Percentiles rank a stretch among this genome's conserved stretches.
Evolutionary conservation across 2,113 vertebrate genomes (phyloP).

Genomic region (Synchiropus splendidus): DNA sequence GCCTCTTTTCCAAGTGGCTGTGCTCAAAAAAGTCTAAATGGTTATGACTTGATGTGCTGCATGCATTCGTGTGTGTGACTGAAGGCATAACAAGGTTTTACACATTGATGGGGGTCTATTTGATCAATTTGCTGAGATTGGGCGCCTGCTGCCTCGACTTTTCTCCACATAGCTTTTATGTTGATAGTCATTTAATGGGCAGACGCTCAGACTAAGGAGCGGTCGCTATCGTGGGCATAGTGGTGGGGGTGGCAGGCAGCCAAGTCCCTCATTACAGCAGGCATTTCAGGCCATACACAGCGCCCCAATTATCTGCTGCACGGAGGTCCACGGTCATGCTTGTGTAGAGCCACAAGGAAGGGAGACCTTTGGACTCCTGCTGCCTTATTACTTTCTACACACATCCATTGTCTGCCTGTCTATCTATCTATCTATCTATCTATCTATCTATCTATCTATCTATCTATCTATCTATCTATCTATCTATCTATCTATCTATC

Average conservation of each 20-base stretch:
- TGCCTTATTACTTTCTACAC: background rate
- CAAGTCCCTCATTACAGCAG: slow-evolving; percentile 24
- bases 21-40: too few species aligned
- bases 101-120: slow-evolving; percentile 26
- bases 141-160: slow-evolving; percentile 6
- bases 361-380: background rate
- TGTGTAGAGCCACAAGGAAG: slow-evolving; percentile 15
- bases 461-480: too few species aligned
- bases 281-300: slow-evolving; percentile 14
- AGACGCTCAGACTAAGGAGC: slow-evolving; percentile 3
- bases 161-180: slow-evolving; percentile 23
- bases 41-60: too few species aligned
- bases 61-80: too few species aligned
- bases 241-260: slow-evolving; percentile 10
- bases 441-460: too few species aligned
- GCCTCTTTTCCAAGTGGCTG: slow-evolving; percentile 39
- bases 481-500: too few species aligned
- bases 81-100: too few species aligned
- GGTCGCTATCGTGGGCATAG: background rate
- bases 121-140: slow-evolving; percentile 21
- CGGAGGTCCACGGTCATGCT: slow-evolving; percentile 15
- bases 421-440: too few species aligned
- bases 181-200: slow-evolving; percentile 31
- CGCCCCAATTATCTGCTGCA: slow-evolving; percentile 37
- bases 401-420: background rate